Base-by-base conservation (phyloP, 1,140 invertebrate genomes). In the Temnothorax longispinosus region DNA sequence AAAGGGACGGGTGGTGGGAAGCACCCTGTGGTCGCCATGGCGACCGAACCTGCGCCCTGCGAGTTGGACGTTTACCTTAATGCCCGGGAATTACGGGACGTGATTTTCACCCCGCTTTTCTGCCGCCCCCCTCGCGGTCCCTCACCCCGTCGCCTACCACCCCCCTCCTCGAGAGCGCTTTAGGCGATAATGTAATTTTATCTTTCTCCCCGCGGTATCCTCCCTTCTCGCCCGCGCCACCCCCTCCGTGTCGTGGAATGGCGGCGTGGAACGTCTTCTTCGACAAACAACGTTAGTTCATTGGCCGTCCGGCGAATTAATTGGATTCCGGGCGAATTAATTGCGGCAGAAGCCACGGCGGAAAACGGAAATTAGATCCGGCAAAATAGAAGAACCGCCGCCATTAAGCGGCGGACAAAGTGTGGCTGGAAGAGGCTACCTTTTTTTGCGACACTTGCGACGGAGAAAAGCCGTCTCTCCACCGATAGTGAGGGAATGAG, bases 81-180 rank as follows among this genome's bases (percentile, higher is more conserved):
- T 95, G 93, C 94, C 92, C 91, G 93, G 93, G 93, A 95, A 95
- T 95, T 95, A 95, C 93, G 93, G 91, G 91, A 94, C 94, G 94
- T 95, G 94, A 95, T 95, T 94, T 94, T 91, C 88, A 86, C 90
- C 90, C 84, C 74, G 76, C 88, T 77, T 89, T 69, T 78, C 89
- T 58, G 58, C 86, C 21, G 21, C 21, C 21, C 88, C 87, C 87
- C 80, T 84, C 88, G 80, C 75, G 75, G 86, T 88, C 78, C 67
- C 80, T 85, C 78, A 3, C 56, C 13, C 27, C 52, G 50, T 54
- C 54, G 67, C 50, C 64, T 47, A 54, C 35, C 38, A 44, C 41
- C 44, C 38, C 62, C 87, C 44, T 27, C 81, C 64, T 65, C 64
- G 87, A 90, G 89, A 60, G 76, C 89, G 89, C 74, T 90, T 90